A percentile compares a stretch with the other conserved stretches of the same genome.
These are phyloP conservation scores for Mycteria americana DNA, from an alignment of 2,797 vertebrate species.

Conservation along the genomic window DNA sequence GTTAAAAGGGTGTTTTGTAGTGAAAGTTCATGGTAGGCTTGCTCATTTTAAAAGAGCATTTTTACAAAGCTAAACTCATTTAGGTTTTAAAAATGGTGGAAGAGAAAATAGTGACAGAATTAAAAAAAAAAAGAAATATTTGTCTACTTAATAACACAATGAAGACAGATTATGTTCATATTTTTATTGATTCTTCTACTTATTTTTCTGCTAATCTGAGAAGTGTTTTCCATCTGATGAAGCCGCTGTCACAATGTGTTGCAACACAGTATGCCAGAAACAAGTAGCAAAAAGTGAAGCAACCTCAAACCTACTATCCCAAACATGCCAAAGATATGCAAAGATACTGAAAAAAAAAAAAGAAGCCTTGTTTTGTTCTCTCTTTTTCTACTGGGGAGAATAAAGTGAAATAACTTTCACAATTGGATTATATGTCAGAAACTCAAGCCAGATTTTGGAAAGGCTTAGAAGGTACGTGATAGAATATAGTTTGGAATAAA, in stretches of 20 bases:
- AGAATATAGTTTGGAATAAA: background rate
- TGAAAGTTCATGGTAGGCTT: background rate
- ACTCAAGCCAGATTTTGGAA: background rate
- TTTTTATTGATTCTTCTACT: background rate
- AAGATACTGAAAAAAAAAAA: background rate
- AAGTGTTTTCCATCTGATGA: background rate
- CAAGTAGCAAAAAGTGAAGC: background rate
- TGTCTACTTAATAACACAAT: background rate
- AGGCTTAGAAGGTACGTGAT: fast-evolving
- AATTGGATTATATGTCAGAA: background rate
- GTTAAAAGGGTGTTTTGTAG: background rate
- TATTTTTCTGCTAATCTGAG: background rate
- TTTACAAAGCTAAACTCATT: background rate
- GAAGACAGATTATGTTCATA: background rate
- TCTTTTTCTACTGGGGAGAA: background rate
- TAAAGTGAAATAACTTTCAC: background rate
- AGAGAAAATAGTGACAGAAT: background rate
- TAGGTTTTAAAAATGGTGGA: background rate
- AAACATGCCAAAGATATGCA: background rate
- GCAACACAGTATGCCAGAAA: background rate
- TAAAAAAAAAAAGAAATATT: background rate
- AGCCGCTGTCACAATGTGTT: background rate
- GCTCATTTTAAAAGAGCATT: background rate
- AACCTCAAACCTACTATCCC: background rate
- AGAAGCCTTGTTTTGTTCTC: background rate